Conservation (phyloP, 2,888 invertebrate species). For the Eretmocerus hayati region DNA sequence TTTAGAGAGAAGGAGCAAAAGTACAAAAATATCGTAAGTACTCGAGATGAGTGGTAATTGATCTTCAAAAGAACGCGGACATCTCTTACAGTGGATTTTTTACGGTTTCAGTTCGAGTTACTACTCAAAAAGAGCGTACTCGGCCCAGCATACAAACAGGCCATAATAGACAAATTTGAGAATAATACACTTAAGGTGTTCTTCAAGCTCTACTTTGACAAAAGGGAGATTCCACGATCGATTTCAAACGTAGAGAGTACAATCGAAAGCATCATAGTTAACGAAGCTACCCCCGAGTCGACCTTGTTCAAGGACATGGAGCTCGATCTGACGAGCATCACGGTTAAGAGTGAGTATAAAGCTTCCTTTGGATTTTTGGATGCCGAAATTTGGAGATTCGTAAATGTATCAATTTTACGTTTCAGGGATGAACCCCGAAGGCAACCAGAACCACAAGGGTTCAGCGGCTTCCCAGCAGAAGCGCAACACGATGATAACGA, state of each 20-base stretch:
- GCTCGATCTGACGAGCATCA: conserved; percentile 66
- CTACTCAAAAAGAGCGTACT: conserved; percentile 60
- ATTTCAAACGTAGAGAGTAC: conserved; percentile 69
- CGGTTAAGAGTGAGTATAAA: conserved; percentile 62
- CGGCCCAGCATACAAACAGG: conserved; percentile 46
- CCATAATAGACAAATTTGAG: conserved; percentile 65
- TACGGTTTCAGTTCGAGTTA: conserved; percentile 53
- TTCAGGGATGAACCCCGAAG: conserved; percentile 36
- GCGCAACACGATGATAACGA: conserved; percentile 43
- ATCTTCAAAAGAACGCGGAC: neutral
- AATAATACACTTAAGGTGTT: conserved; percentile 70
- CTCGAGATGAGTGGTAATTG: neutral
- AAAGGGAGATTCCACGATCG: conserved; percentile 74
- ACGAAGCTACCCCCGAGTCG: conserved; percentile 65
- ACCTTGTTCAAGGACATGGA: conserved; percentile 68
- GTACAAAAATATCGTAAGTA: conserved; percentile 59
- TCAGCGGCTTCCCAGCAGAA: conserved; percentile 29
- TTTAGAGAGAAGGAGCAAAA: conserved; percentile 68
- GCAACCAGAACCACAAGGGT: conserved; percentile 25
- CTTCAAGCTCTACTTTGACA: conserved; percentile 71
- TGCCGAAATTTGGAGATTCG: neutral
- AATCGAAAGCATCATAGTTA: conserved; percentile 64
- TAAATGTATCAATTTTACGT: conserved; percentile 4
- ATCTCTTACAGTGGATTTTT: neutral
- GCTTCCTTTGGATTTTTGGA: neutral